Conservation (phyloP, 2,888 invertebrate genomes). For the Ptychoptera albimana region DNA sequence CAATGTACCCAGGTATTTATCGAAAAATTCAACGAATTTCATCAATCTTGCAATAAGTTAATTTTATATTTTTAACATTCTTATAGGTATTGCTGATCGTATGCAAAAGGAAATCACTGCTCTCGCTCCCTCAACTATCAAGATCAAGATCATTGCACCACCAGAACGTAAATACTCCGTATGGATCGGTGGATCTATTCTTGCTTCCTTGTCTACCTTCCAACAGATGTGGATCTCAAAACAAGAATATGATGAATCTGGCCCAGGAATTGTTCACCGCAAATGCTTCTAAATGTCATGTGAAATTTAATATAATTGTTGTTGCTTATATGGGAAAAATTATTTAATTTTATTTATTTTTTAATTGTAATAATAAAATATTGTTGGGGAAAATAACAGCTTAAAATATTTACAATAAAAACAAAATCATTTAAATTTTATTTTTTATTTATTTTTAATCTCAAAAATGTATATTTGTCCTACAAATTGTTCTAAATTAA, state of each 20-base stretch:
- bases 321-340: too few relatives aligned
- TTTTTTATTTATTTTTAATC: too few relatives aligned
- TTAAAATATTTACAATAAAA: too few relatives aligned
- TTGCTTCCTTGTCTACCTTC: constrained; percentile 83
- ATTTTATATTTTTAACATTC: background rate
- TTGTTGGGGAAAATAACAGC: too few relatives aligned
- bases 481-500: too few relatives aligned
- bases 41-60: background rate
- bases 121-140: constrained; percentile 79
- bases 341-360: too few relatives aligned
- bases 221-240: constrained; percentile 95
- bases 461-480: too few relatives aligned
- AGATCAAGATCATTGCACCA: constrained; percentile 86
- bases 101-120: constrained; percentile 89
- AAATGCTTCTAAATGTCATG: constrained; percentile 74
- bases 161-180: constrained; percentile 91
- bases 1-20: constrained; percentile 58
- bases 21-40: background rate
- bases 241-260: constrained; percentile 91
- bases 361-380: too few relatives aligned
- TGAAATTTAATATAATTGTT: too few relatives aligned
- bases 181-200: constrained; percentile 86
- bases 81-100: constrained; percentile 68
- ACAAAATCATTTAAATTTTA: too few relatives aligned
- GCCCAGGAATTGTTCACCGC: constrained; percentile 89